These are phyloP conservation scores for Tachyglossus aculeatus DNA, from an alignment of 2,797 vertebrate species.

Conservation along the genomic window DNA sequence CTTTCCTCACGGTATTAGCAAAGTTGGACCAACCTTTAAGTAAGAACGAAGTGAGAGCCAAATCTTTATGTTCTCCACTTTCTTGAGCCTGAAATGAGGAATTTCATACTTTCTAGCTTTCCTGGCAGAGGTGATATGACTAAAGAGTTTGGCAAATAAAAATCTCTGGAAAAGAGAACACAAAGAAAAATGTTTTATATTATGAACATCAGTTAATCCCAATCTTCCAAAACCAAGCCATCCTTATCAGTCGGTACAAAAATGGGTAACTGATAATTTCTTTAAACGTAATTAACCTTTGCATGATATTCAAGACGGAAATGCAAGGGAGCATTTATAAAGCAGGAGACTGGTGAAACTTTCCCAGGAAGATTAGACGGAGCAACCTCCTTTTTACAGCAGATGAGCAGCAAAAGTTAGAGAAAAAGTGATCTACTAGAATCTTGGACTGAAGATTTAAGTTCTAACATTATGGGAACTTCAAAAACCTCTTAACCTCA, in stretches of 20 bases:
- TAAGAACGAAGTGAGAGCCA: slow-evolving; percentile 97
- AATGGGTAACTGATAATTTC: background rate
- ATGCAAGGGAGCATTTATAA: no score
- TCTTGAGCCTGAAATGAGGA: slow-evolving; percentile 97
- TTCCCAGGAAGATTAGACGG: no score
- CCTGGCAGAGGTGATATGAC: slow-evolving; percentile 95
- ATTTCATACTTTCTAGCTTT: slow-evolving; percentile 98
- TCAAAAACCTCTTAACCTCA: no score
- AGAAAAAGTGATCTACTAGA: no score
- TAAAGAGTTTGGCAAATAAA: slow-evolving; percentile 95
- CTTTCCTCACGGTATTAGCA: background rate
- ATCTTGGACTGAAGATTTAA: no score
- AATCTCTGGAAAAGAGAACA: slow-evolving; percentile 80
- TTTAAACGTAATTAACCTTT: no score
- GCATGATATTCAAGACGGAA: no score
- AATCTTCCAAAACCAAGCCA: background rate
- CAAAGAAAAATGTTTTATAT: slow-evolving; percentile 9
- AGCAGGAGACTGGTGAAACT: no score
- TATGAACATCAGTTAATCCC: background rate
- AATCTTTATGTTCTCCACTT: slow-evolving; percentile 98
- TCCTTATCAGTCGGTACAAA: background rate
- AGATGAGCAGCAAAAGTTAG: no score
- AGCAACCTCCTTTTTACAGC: no score
- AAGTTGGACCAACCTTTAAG: slow-evolving; percentile 82
- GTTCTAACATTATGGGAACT: no score